A percentile compares a stretch with the other conserved stretches of the same genome.
phyloP scores from a whole-genome alignment of 1,140 invertebrate species.

The Leptopilina boulardi region DNA sequence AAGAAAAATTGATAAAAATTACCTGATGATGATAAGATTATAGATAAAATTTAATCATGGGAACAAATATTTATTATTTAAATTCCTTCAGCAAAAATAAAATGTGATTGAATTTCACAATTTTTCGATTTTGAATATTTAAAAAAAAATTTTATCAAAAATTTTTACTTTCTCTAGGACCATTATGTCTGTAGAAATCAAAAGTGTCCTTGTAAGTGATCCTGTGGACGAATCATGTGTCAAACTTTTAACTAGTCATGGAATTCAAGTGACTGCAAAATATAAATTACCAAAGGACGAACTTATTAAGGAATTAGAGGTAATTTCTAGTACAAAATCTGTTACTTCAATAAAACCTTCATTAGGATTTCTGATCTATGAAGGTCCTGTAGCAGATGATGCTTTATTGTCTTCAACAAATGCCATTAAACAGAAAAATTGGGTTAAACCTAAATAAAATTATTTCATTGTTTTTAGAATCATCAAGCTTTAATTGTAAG shows the following conservation, averaged over 20 bases:
- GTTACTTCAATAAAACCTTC: too few relatives aligned
- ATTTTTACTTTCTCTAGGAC: not conserved
- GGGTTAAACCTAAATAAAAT: too few relatives aligned
- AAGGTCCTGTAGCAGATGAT: too few relatives aligned
- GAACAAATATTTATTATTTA: not conserved
- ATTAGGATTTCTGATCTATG: too few relatives aligned
- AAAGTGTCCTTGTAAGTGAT: constrained; percentile 90
- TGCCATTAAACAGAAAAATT: too few relatives aligned
- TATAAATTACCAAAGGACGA: constrained; percentile 89
- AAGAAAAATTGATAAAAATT: not conserved
- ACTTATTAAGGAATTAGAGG: constrained; percentile 85
- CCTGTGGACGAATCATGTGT: constrained; percentile 91
- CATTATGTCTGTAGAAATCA: constrained; percentile 61
- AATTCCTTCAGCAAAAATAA: not conserved
- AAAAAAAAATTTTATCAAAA: not conserved
- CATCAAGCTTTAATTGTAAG: constrained; percentile 96
- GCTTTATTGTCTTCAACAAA: too few relatives aligned
- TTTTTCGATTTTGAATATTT: not conserved
- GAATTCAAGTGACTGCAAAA: constrained; percentile 87
- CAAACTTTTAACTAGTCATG: constrained; percentile 84
- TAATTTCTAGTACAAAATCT: not conserved
- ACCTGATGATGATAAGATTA: not conserved
- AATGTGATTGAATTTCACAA: not conserved
- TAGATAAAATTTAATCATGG: not conserved
- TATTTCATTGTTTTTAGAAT: constrained; percentile 87